Conservation (phyloP, 2,113 vertebrate genomes). For the Phasianus colchicus region DNA sequence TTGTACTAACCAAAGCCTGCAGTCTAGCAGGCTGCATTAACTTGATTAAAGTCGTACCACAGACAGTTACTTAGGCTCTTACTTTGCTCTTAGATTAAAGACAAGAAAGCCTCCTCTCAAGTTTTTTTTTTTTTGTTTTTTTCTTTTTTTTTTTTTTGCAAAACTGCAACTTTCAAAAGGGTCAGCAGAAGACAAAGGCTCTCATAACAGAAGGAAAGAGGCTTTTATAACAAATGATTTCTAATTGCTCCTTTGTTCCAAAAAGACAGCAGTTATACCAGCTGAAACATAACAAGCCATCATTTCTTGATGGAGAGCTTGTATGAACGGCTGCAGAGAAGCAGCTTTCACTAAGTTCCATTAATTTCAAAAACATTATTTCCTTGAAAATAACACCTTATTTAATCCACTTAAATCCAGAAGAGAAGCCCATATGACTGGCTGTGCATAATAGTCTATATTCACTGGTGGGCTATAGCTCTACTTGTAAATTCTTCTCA, state of each 20-base stretch:
- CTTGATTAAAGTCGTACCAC: slow-evolving; percentile 95
- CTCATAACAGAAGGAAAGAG: slow-evolving; percentile 86
- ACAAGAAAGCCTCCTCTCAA: slow-evolving; percentile 79
- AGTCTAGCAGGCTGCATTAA: slow-evolving; percentile 91
- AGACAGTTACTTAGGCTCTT: slow-evolving; percentile 86
- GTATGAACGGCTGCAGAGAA: slow-evolving; percentile 69
- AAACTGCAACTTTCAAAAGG: slow-evolving; percentile 90
- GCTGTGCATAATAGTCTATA: background rate
- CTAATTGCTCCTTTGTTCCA: slow-evolving; percentile 97
- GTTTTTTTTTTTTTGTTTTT: slow-evolving; percentile 3
- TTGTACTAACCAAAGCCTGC: slow-evolving; percentile 87
- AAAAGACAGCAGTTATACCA: slow-evolving; percentile 81
- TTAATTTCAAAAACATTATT: slow-evolving; percentile 83
- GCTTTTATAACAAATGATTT: slow-evolving; percentile 96
- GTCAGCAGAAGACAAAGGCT: slow-evolving; percentile 92
- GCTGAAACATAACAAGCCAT: slow-evolving; percentile 79
- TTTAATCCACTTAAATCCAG: slow-evolving; percentile 60
- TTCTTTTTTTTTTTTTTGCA: slow-evolving; percentile 39
- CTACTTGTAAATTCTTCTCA: background rate
- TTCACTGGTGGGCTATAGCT: background rate
- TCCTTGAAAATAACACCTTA: slow-evolving; percentile 66
- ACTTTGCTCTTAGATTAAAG: slow-evolving; percentile 95
- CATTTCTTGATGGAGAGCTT: slow-evolving; percentile 85
- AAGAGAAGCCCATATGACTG: slow-evolving; percentile 40
- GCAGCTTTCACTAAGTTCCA: slow-evolving; percentile 75